Conservation (phyloP, 1,140 invertebrate species). For the Ceratina japonica region DNA sequence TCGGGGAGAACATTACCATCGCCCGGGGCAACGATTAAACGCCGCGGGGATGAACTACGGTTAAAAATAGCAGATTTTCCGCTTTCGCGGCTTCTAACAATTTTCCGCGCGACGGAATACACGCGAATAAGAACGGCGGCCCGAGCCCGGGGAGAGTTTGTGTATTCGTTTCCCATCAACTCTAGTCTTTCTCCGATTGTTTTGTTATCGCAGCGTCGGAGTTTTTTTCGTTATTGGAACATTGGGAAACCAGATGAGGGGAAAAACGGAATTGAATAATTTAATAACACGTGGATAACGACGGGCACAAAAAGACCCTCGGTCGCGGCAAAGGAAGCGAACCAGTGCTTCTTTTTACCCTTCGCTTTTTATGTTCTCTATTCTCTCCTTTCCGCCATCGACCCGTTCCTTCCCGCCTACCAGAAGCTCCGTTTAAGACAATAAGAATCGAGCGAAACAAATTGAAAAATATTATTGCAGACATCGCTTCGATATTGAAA, state of each 20-base stretch:
- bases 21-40: too few relatives aligned
- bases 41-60: too few relatives aligned
- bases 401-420: background rate
- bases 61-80: too few relatives aligned
- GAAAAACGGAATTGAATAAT: conserved; percentile 28
- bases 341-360: background rate
- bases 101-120: background rate
- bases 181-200: background rate
- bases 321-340: background rate
- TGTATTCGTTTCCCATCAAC: conserved; percentile 6
- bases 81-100: background rate
- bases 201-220: background rate
- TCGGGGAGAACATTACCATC: background rate
- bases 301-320: background rate
- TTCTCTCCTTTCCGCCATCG: background rate
- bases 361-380: background rate
- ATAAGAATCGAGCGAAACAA: conserved; percentile 37
- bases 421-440: background rate
- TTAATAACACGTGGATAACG: conserved; percentile 25
- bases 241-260: background rate
- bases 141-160: background rate
- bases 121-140: background rate
- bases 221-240: conserved; percentile 10
- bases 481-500: background rate
- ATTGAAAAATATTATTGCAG: conserved; percentile 36